Evolutionary conservation across 2,888 invertebrate genomes (phyloP).

Genomic region (Linnaemya vulpina): DNA sequence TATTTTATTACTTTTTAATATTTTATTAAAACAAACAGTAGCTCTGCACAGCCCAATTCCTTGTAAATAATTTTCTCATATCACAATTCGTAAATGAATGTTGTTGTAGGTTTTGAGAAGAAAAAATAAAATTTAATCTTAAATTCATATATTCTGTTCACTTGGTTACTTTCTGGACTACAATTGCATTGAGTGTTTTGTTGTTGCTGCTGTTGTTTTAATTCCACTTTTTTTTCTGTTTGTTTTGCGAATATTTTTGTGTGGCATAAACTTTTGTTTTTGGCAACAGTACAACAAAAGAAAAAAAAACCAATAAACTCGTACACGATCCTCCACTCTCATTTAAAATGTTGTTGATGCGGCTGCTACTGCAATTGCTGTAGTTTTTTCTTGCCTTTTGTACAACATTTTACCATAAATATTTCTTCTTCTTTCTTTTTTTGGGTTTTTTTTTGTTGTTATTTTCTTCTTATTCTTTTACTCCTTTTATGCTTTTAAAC

Average conservation of each 20-base stretch:
- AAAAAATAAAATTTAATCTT: neutral
- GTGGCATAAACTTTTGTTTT: constrained; percentile 67
- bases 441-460: constrained; percentile 4
- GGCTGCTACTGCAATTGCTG: constrained; percentile 21
- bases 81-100: neutral
- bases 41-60: constrained; percentile 27
- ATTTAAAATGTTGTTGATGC: constrained; percentile 18
- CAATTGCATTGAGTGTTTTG: constrained; percentile 36
- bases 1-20: neutral
- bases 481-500: neutral
- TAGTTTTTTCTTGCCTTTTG: constrained; percentile 34
- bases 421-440: constrained; percentile 10
- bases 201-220: neutral
- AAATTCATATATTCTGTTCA: constrained; percentile 40
- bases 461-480: constrained; percentile 9
- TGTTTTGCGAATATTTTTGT: constrained; percentile 45
- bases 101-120: neutral
- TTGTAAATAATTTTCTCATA: neutral
- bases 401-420: constrained; percentile 65
- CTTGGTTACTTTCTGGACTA: constrained; percentile 46
- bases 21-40: neutral
- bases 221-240: constrained; percentile 31
- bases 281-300: constrained; percentile 68
- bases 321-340: constrained; percentile 6
- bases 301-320: constrained; percentile 36